Evolutionary conservation across 2,797 vertebrate genomes (phyloP), one percentile per base, ranked within the genome.

Genomic region (Galagoides demidoff): DNA sequence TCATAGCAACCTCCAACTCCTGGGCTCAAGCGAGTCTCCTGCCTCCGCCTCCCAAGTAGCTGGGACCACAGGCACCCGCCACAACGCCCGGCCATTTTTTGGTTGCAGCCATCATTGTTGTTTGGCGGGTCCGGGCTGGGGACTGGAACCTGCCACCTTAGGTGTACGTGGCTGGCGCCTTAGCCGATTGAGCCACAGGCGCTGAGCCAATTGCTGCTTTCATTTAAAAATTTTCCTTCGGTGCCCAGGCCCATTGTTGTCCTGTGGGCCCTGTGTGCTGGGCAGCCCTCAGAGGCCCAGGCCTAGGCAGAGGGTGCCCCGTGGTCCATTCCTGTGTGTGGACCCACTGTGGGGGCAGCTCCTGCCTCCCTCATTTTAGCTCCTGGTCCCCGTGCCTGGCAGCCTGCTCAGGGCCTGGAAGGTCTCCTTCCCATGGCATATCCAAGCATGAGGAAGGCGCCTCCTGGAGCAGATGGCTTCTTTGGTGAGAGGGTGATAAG

Each of bases 371-470:
- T 20, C 37, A 9, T 5, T 73, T 12, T 43, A 7, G 37, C 22
- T 43, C 43, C 39, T 39, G 27, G 71, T 37, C 37, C 57, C 37
- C 6, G 2, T 79, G 25, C 57, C 37, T 1, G 25, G 34, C 78
- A 39, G 16, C 34, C 37, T 39, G 57, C 78, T 39, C 17, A 11
- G 34, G 57, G 17, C 27, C 55, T 29, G 14, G 57, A 59, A 59
- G 23, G 77, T 52, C 19, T 77, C 71, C 39, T 8, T 43, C 29
- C 17, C 5, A 5, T 52, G 39, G 34, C 5, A 1, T 9, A 8
- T 11, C 17, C 78, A n/a, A 22, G 27, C 0, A 1, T 20, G 29
- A 9, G 14, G 22, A 22, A 37, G 20, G 7, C 8, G 0, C n/a
- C n/a, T 49, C 31, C 45, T 64, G n/a, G 23, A 45, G 34, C 29